Base-by-base conservation (phyloP, 2,797 vertebrate genomes). In the Tokudaia muenninki region DNA sequence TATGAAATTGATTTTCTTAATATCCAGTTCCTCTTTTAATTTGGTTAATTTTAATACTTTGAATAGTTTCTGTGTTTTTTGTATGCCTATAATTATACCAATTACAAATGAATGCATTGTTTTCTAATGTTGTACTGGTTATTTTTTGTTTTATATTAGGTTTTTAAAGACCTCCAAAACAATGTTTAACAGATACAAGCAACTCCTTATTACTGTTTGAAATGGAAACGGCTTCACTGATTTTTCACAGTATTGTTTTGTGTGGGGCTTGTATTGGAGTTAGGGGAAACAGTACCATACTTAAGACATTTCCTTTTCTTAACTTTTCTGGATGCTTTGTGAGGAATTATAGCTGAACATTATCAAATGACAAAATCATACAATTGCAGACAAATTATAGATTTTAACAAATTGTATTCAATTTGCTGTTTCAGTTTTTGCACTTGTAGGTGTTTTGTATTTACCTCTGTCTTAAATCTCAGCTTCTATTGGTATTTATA, bases 291-390 rank as follows among this genome's bases (percentile, higher is more conserved):
- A 29, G 22, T 87, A 9, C 78, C 50, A 67, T 70, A 50, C 72
- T 81, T 94, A 87, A 81, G 9, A 74, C 44, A 70, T 94, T 86
- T 61, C 44, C 17, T 93, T 79, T 90, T 92, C 41, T 55, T 90
- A 22, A 17, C 61, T 91, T 63, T 81, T 57, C 34, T 95, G 84
- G 52, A 91, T 55, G 83, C 95, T 94, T 94, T 90, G 65, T 94
- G 87, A 88, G 37, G 19, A 88, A 41, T 88, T 11, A 21, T 88
- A 26, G 37, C 26, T 65, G 14, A 89, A 74, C 24, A 94, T 94
- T 81, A 78, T 93, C 83, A 94, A 59, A 50, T 90, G 88, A 47
- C 47, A 82, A 93, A 95, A 65, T 86, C 29, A 50, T 93, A 70
- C 19, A 93, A 0, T 72, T 81, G 78, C n/a, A 67, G 29, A 47